Evolutionary conservation across 1,140 invertebrate genomes (phyloP).

Genomic region (Bursaphelenchus mucronatus): DNA sequence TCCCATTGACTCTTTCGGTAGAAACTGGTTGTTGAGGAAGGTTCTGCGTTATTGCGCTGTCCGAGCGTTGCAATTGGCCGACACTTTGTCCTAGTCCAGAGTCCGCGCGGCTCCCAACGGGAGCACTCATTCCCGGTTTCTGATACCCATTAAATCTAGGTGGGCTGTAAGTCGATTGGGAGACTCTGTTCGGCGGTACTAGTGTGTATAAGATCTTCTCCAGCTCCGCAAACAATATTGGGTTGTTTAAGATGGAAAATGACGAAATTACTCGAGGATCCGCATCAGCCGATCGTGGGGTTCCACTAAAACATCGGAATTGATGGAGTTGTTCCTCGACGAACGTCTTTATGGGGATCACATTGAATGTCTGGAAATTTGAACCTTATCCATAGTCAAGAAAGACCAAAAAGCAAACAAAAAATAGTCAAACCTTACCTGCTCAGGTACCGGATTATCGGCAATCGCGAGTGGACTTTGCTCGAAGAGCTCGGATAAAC

Average conservation of each 20-base stretch:
- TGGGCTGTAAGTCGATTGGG: background rate
- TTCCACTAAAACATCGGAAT: conserved; percentile 2
- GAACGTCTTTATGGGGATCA: conserved; percentile 7
- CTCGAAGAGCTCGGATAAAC: background rate
- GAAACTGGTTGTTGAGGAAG: background rate
- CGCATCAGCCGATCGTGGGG: background rate
- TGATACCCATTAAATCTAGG: conserved; percentile 7
- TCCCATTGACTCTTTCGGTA: background rate
- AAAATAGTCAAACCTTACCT: background rate
- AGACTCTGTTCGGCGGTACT: conserved; percentile 6
- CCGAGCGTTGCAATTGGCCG: background rate
- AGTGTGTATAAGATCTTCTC: conserved; percentile 12
- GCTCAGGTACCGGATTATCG: background rate
- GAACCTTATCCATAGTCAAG: too few species aligned
- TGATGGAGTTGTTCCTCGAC: conserved; percentile 15
- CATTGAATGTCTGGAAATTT: conserved; percentile 7
- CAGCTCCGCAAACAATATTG: background rate
- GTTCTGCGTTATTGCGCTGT: background rate
- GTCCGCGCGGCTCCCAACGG: background rate
- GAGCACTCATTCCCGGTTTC: background rate
- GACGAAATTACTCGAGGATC: background rate
- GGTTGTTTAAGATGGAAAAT: conserved; percentile 4
- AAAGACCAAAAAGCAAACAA: background rate
- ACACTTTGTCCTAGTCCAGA: background rate
- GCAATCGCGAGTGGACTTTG: background rate